Base-by-base conservation (phyloP, 2,888 invertebrate species). In the Ypsolopha scabrella region DNA sequence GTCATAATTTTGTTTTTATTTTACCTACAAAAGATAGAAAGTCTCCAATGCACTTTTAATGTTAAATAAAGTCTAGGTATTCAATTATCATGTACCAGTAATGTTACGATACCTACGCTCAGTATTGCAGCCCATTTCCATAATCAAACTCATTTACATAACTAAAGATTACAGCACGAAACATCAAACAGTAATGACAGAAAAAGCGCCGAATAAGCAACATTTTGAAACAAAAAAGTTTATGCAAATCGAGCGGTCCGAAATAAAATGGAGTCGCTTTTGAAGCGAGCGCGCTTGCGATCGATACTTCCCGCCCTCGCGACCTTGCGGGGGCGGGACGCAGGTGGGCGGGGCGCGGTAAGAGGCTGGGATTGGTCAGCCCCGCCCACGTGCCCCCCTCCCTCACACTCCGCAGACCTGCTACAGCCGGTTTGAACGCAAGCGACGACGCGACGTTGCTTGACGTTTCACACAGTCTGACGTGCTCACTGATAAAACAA, bases 261-360 rank as follows among this genome's bases (percentile, higher is more conserved):
- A 82, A 83, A 83, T 85, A 85, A 85, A 87, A 87, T 86, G 86
- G 83, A 82, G 81, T 80, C 81, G 68, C 62, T 51, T 50, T 50
- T 53, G 58, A 62, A 60, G 64, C 58, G 60, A 61, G 67, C 63
- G 72, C 80, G 81, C 79, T 79, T 80, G 75, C 81, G 86, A 86
- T 85, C 86, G 82, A 85, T 83, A 82, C 41, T 68, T 67, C 63
- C 72, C 72, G 70, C 67, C 67, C 53, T 60, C 64, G 71, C 78
- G 81, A 81, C 83, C 82, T 83, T 82, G 82, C 72, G 72, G 82
- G 85, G 72, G 71, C 71, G 54, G 58, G 58, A 67, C 61, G 74
- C 41, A 38, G 52, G 37, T 75, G 73, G 83, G 83, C 80, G 80
- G 81, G 70, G 69, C 71, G 63, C 62, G 70, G 73, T 73, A 73